Evolutionary conservation across 2,797 vertebrate species (phyloP).

Genomic region (Bryconaethiops microstoma): DNA sequence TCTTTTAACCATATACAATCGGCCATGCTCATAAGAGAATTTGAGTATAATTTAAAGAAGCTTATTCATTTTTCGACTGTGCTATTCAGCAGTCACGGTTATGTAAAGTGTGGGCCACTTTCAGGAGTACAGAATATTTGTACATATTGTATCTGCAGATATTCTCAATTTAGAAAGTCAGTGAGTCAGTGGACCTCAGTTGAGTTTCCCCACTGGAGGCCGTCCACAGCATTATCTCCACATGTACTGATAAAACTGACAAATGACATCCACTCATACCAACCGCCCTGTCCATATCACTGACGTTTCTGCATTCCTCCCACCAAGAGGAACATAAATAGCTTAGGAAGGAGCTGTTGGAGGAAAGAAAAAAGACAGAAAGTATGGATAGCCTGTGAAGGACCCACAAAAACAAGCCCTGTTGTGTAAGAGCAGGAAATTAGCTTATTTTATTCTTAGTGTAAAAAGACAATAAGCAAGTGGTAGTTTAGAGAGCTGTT

Average conservation of each 20-base stretch:
- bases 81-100: background rate
- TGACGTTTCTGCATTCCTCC: background rate
- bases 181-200: background rate
- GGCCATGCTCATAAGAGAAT: no score
- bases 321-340: conserved; percentile 1
- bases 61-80: background rate
- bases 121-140: conserved; percentile 4
- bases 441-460: background rate
- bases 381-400: background rate
- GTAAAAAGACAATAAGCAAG: background rate
- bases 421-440: no score
- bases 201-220: conserved; percentile 18
- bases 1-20: no score
- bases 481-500: background rate
- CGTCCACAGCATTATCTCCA: background rate
- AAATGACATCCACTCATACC: conserved; percentile 8
- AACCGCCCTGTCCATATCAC: background rate
- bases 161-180: background rate
- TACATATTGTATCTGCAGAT: conserved; percentile 2
- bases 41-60: background rate
- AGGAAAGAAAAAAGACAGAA: background rate
- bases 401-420: background rate
- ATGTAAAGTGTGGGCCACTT: background rate
- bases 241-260: conserved; percentile 23
- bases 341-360: background rate